phyloP scores from a whole-genome alignment of 92 coral and sea anemone genomes.

The Desmophyllum pertusum region DNA sequence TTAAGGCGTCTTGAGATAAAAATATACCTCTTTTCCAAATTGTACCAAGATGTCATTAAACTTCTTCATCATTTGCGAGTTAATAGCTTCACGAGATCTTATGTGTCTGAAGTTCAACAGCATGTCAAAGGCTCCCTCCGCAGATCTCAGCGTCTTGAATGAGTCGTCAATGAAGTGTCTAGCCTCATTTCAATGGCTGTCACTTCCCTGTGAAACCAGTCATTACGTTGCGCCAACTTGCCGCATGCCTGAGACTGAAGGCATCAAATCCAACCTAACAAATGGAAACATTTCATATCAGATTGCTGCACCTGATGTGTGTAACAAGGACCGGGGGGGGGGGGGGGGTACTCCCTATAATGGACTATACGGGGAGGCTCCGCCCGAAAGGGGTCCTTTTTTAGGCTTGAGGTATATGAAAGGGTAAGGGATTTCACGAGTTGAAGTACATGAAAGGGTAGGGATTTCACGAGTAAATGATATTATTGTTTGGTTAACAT shows the following conservation, averaged over 20 bases:
- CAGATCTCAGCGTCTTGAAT: constrained; percentile 94
- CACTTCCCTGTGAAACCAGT: constrained; percentile 98
- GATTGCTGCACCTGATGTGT: not conserved
- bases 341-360: no score
- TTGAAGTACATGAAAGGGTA: no score
- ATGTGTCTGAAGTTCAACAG: constrained; percentile 95
- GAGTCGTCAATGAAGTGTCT: constrained; percentile 98
- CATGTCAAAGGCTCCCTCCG: constrained; percentile 99
- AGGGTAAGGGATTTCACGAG: no score
- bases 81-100: constrained; percentile 96
- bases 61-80: constrained; percentile 99
- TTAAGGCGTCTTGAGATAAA: not conserved
- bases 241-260: constrained; percentile 89
- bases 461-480: no score
- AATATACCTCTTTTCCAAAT: constrained; percentile 95
- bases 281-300: not conserved
- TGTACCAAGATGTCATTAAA: constrained; percentile 95
- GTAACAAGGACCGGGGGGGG: no score
- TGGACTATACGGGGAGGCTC: no score
- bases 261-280: constrained; percentile 95
- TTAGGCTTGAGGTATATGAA: no score
- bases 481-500: no score
- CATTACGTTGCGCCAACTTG: constrained; percentile 98
- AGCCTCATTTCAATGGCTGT: constrained; percentile 98
- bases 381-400: no score